Base-by-base conservation (phyloP, 2,797 vertebrate genomes). In the Momotus momota region DNA sequence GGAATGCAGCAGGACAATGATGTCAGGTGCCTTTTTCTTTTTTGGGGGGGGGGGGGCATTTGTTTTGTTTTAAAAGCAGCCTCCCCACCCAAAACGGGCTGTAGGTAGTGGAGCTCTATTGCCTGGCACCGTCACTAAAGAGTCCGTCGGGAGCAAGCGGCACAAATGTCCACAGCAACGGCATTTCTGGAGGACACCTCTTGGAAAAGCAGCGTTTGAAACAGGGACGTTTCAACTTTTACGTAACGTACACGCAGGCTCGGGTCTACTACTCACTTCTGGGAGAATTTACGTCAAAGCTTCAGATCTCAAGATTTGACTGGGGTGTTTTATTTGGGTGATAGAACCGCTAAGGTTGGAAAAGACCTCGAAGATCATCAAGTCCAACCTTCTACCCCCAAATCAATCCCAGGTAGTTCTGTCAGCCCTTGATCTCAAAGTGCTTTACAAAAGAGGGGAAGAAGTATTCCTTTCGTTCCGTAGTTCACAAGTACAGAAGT, bases 1-100 rank as follows among this genome's bases (percentile, higher is more conserved):
- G 54, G 66, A 57, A 86, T 0, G 72, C 79, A 64, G 90, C 89
- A 19, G 86, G n/a, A 88, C 65, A 80, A 40, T 10, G 52, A 77
- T 22, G 94, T 86, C 86, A 84, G 87, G 83, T 46, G 73, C 75
- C 91, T 65, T 40, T 52, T 67, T 15, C 23, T 46, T 31, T 15
- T 26, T 35, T 35, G 18, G 54, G 48, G 23, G 22, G 12, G 22
- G 16, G 27, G 14, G 25, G 21, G 35, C 54, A 69, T 79, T 72
- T 65, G 9, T 49, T 86, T 58, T 65, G 10, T 31, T 43, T 33
- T 10, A 17, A 54, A 81, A 86, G 22, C 70, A 65, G 90, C 81
- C 69, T 78, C 82, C 88, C 88, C 97, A 97, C 95, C 97, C 98
- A 60, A 87, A 81, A 70, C 85, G 79, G 74, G 97, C 94, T 93